These are phyloP conservation scores for Plebejus anna DNA, from an alignment of 2,888 invertebrate genomes.

Conservation along the genomic window DNA sequence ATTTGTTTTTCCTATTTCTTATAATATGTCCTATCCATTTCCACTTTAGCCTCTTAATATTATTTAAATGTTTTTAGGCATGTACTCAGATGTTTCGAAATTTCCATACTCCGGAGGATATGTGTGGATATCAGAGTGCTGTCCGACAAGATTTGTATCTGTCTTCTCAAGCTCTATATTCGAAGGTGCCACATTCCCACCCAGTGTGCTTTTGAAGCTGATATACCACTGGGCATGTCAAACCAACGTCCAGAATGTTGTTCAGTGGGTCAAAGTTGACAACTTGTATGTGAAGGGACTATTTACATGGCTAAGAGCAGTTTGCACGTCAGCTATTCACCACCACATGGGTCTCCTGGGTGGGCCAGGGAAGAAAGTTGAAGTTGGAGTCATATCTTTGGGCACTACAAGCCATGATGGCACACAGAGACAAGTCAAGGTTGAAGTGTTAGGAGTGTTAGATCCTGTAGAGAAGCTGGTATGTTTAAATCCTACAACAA, in stretches of 20 bases:
- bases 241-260: constrained; percentile 92
- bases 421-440: constrained; percentile 88
- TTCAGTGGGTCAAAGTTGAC: constrained; percentile 90
- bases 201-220: constrained; percentile 89
- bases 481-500: constrained; percentile 38
- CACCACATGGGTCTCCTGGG: constrained; percentile 87
- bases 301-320: constrained; percentile 83
- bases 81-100: constrained; percentile 91
- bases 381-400: constrained; percentile 92
- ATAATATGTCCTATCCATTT: too few species aligned
- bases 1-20: too few species aligned
- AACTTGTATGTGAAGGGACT: constrained; percentile 79
- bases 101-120: constrained; percentile 94
- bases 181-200: constrained; percentile 91
- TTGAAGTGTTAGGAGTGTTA: constrained; percentile 91
- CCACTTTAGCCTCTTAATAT: not conserved
- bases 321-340: constrained; percentile 90
- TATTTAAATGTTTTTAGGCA: constrained; percentile 69
- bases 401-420: constrained; percentile 92
- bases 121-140: constrained; percentile 94
- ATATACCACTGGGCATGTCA: constrained; percentile 96
- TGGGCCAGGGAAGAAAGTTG: constrained; percentile 84
- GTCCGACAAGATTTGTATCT: constrained; percentile 90
- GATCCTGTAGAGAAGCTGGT: constrained; percentile 86
- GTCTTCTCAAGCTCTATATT: constrained; percentile 93